A percentile compares a stretch with the other conserved stretches of the same genome.
Conservation (phyloP, 23 tunicate species). For the Trididemnum clinides region DNA sequence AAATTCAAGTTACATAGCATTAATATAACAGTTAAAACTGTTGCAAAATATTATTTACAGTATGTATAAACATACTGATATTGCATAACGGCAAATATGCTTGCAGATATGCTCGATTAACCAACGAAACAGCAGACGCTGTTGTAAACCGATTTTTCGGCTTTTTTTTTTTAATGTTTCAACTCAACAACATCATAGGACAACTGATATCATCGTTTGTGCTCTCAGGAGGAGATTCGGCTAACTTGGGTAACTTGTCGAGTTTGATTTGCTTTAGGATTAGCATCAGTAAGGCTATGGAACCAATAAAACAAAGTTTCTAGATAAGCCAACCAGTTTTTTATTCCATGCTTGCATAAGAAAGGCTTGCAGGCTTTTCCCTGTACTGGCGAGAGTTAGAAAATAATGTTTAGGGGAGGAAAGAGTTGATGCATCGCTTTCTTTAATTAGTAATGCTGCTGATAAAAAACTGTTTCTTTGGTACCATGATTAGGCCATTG, state of each 20-base stretch:
- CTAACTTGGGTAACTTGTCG: slow-evolving; percentile 38
- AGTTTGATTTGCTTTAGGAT: not conserved
- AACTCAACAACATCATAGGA: slow-evolving; percentile 79
- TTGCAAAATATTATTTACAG: too few relatives aligned
- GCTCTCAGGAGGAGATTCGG: slow-evolving; percentile 55
- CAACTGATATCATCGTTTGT: slow-evolving; percentile 91
- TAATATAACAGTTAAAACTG: too few relatives aligned
- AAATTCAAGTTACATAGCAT: too few relatives aligned
- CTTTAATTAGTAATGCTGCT: too few relatives aligned
- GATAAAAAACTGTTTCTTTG: too few relatives aligned
- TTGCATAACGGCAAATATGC: too few relatives aligned
- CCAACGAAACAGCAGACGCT: slow-evolving; percentile 64
- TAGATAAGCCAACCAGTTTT: not conserved
- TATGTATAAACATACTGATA: too few relatives aligned
- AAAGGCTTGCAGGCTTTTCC: too few relatives aligned
- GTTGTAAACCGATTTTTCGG: slow-evolving; percentile 91
- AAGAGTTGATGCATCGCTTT: not conserved
- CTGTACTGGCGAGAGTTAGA: too few relatives aligned
- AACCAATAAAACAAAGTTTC: not conserved
- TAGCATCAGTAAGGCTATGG: not conserved
- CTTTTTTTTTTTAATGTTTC: slow-evolving; percentile 91
- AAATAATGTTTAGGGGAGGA: not conserved
- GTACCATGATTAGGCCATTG: not conserved
- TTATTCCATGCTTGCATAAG: not conserved
- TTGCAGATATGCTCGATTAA: slow-evolving; percentile 60